These are phyloP conservation scores for Platycercus adscitus DNA, from an alignment of 2,113 vertebrate genomes.

Conservation along the genomic window DNA sequence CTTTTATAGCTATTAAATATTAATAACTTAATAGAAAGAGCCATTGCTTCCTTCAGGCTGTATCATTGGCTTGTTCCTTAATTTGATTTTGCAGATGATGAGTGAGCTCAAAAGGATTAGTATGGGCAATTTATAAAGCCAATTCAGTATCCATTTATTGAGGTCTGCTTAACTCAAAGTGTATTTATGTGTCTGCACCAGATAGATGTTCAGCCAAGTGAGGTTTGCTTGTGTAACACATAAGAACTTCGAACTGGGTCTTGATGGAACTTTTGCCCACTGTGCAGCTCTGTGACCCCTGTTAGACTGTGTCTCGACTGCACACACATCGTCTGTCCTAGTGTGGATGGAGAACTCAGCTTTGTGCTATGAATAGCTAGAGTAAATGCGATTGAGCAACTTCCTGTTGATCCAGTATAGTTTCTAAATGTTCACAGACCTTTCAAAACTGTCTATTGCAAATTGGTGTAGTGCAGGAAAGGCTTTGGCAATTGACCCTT, in stretches of 20 bases:
- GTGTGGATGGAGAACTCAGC: not conserved
- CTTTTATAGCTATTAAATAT: not conserved
- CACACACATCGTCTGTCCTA: not conserved
- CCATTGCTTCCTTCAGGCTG: not conserved
- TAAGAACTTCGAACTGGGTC: not conserved
- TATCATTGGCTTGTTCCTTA: not conserved
- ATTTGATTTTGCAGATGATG: not conserved
- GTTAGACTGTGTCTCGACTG: not conserved
- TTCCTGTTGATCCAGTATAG: not conserved
- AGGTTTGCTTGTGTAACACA: not conserved
- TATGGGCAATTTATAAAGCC: not conserved
- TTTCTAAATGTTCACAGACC: not conserved
- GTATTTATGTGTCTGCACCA: not conserved
- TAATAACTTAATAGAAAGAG: not conserved
- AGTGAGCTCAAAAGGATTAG: not conserved
- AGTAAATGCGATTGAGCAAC: not conserved
- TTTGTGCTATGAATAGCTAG: not conserved
- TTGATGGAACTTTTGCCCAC: not conserved
- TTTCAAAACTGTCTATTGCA: not conserved
- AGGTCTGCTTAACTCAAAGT: not conserved
- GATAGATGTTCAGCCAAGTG: not conserved
- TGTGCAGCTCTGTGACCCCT: not conserved
- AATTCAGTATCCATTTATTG: not conserved
- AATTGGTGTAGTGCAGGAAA: rapidly evolving
- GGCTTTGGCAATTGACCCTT: not conserved